phyloP scores from a whole-genome alignment of 2,797 vertebrate genomes.

The Myripristis jacobus region DNA sequence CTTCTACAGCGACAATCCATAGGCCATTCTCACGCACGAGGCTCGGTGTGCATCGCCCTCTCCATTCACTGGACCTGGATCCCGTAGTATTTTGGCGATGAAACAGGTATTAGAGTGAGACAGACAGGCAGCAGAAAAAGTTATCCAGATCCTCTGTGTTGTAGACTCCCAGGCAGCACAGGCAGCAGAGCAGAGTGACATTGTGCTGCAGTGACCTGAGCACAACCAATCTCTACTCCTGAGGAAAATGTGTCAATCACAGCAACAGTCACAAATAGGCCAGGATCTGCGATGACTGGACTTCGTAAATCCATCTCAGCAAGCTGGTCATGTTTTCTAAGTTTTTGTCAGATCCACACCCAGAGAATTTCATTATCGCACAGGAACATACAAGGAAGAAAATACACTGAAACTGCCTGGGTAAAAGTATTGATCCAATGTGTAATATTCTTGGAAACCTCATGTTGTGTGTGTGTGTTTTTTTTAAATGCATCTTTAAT shows the following conservation, averaged over 20 bases:
- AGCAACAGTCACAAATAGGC: not conserved
- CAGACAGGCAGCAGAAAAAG: conserved; percentile 42
- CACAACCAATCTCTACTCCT: conserved; percentile 20
- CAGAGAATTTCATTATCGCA: too few species aligned
- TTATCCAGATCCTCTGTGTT: conserved; percentile 1
- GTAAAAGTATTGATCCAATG: too few species aligned
- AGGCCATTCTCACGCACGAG: too few species aligned
- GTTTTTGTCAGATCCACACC: too few species aligned
- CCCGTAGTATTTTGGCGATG: conserved; percentile 3
- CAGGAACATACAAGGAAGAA: too few species aligned
- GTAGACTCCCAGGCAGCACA: conserved; percentile 11
- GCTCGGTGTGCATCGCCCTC: conserved; percentile 12
- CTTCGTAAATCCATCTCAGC: not conserved
- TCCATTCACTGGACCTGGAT: not conserved
- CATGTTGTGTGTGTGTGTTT: too few species aligned
- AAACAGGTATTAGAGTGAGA: conserved; percentile 27
- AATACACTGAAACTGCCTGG: too few species aligned
- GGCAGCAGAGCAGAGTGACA: conserved; percentile 41
- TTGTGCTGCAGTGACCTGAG: conserved; percentile 34
- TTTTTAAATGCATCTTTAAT: too few species aligned
- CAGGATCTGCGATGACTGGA: not conserved
- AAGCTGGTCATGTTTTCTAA: too few species aligned
- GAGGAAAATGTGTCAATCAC: conserved; percentile 35
- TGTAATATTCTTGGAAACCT: too few species aligned
- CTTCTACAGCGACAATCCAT: not conserved